Evolutionary conservation across 2,113 vertebrate genomes (phyloP).

Genomic region (Sisor rabdophorus): DNA sequence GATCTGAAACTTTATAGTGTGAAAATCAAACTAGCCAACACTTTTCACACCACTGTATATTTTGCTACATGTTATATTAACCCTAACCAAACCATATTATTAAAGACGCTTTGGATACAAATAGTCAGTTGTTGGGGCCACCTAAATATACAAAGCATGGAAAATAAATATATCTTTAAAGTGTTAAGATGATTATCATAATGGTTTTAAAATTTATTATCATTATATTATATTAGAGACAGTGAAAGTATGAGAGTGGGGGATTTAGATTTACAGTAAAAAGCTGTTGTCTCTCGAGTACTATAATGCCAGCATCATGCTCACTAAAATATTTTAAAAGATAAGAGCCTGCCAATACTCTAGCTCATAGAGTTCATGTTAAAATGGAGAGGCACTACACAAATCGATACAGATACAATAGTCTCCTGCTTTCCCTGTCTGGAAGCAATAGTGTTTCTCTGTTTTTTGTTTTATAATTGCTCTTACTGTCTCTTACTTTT

Average conservation of each 20-base stretch:
- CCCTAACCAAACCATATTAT: too few species aligned
- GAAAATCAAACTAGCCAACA: too few species aligned
- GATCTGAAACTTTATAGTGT: too few species aligned
- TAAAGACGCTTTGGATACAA: too few species aligned
- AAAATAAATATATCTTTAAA: too few species aligned
- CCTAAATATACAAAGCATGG: too few species aligned
- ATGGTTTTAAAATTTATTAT: not conserved
- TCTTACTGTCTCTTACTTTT: slow-evolving; percentile 21
- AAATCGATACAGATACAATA: slow-evolving; percentile 76
- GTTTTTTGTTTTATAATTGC: slow-evolving; percentile 50
- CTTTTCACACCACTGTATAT: too few species aligned
- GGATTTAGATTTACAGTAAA: slow-evolving; percentile 34
- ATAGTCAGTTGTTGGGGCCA: too few species aligned
- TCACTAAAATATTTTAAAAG: slow-evolving; percentile 74
- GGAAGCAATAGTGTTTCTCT: slow-evolving; percentile 54
- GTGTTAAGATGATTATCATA: not conserved
- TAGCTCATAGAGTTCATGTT: slow-evolving; percentile 69
- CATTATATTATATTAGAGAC: slow-evolving; percentile 7
- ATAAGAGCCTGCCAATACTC: slow-evolving; percentile 63
- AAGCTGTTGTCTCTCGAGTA: slow-evolving; percentile 53
- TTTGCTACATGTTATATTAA: too few species aligned
- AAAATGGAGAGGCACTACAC: slow-evolving; percentile 70
- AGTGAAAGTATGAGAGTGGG: not conserved
- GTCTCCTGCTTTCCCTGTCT: slow-evolving; percentile 63
- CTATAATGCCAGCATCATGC: slow-evolving; percentile 69